Evolutionary conservation across 2,113 vertebrate genomes (phyloP).

Genomic region (Lampris incognitus): DNA sequence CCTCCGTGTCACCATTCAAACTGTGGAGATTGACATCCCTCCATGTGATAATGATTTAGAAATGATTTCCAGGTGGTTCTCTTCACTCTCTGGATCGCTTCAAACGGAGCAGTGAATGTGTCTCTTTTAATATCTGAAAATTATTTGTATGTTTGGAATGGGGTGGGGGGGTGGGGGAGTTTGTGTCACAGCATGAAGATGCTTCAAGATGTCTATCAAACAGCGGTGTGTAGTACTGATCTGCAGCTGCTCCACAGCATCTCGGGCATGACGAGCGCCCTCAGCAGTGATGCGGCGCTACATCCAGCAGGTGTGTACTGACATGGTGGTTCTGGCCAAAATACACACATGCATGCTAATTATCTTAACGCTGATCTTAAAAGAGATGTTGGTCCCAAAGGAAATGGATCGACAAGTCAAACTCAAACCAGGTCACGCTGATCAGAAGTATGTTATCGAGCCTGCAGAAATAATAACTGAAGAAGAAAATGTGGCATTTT

Average conservation of each 20-base stretch:
- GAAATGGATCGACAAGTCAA: conserved; percentile 23
- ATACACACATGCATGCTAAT: conserved; percentile 16
- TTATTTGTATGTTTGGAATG: no score
- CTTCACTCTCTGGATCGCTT: background rate
- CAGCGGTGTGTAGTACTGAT: no score
- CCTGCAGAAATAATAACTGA: conserved; percentile 9
- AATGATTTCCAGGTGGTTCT: background rate
- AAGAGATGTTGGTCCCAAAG: conserved; percentile 43
- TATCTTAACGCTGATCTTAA: conserved; percentile 42
- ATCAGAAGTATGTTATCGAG: conserved; percentile 9
- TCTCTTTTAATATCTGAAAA: background rate
- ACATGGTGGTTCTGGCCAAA: background rate
- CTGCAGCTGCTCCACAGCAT: no score
- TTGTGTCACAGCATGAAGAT: no score
- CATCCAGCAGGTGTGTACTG: no score
- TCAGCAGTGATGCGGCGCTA: no score
- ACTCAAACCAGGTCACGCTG: conserved; percentile 20
- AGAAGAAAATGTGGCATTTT: background rate
- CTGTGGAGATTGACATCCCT: background rate
- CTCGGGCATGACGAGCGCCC: no score
- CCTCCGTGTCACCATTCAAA: background rate
- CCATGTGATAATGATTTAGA: conserved; percentile 4
- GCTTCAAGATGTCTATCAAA: no score
- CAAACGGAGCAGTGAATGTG: background rate
- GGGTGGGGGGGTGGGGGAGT: no score